Conservation (phyloP, 2,888 invertebrate genomes). For the Lagria hirta region DNA sequence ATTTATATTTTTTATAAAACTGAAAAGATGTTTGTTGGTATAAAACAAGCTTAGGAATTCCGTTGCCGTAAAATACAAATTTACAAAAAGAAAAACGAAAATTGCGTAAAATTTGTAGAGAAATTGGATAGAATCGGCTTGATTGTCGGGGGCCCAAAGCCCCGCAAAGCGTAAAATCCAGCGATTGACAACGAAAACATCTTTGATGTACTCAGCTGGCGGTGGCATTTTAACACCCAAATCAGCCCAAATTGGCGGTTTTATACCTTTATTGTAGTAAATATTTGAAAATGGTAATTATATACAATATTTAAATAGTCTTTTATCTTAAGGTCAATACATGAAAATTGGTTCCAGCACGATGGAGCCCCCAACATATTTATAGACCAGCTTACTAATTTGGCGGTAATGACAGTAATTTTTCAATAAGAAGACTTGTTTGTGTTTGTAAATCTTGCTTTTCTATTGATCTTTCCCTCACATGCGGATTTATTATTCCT, state of each 20-base stretch:
- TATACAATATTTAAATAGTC: no score
- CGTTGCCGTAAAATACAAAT: constrained; percentile 42
- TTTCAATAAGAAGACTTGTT: constrained; percentile 10
- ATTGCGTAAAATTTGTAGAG: constrained; percentile 40
- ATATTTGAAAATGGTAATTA: no score
- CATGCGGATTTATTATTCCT: no score
- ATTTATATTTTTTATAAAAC: constrained; percentile 47
- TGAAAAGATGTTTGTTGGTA: constrained; percentile 38
- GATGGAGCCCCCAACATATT: no score
- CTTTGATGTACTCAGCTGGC: constrained; percentile 18
- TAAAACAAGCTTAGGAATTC: constrained; percentile 44
- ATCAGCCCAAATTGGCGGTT: not conserved
- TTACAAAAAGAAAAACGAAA: constrained; percentile 42
- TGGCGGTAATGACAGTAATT: no score
- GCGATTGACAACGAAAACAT: constrained; percentile 43
- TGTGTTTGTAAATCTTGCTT: constrained; percentile 16
- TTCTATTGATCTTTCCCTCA: not conserved
- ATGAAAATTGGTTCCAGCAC: no score
- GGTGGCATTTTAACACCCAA: constrained; percentile 10
- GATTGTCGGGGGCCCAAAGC: constrained; percentile 41
- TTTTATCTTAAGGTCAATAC: no score
- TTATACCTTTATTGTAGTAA: not conserved
- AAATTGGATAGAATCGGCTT: constrained; percentile 28
- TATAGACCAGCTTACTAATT: no score
- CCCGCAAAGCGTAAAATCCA: constrained; percentile 44